Percentiles rank a stretch among this genome's conserved stretches.
Conservation (phyloP, 1,140 invertebrate genomes). For the Scaptomyza hsui region DNA sequence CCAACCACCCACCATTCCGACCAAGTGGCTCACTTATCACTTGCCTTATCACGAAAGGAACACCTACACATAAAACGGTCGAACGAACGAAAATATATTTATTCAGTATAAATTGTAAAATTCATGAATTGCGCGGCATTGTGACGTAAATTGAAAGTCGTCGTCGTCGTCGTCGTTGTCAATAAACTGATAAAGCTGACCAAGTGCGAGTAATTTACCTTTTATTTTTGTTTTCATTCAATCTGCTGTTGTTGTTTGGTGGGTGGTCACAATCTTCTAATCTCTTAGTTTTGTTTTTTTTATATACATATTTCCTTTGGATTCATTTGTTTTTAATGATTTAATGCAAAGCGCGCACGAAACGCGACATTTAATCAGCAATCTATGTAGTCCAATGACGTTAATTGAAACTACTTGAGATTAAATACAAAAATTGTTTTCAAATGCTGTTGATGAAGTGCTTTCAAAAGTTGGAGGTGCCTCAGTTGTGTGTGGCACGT, state of each 20-base stretch:
- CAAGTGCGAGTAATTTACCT: constrained; percentile 19
- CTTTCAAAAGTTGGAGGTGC: constrained; percentile 21
- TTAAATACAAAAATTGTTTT: constrained; percentile 72
- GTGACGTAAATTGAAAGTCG: constrained; percentile 68
- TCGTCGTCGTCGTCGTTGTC: constrained; percentile 6
- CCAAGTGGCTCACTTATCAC: constrained; percentile 27
- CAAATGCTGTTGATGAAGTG: constrained; percentile 53
- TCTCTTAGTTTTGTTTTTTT: constrained; percentile 52
- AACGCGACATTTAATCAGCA: constrained; percentile 61
- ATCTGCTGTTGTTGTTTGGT: constrained; percentile 37
- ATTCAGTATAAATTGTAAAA: constrained; percentile 49
- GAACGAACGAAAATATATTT: constrained; percentile 39
- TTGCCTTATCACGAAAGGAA: constrained; percentile 30
- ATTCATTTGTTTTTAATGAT: constrained; percentile 50
- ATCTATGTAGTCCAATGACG: constrained; percentile 82
- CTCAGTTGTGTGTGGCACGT: constrained; percentile 17
- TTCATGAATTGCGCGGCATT: constrained; percentile 66
- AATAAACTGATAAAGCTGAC: constrained; percentile 42
- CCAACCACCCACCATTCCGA: constrained; percentile 19
- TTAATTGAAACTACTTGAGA: constrained; percentile 82
- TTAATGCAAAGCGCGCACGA: constrained; percentile 54
- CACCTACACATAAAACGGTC: constrained; percentile 39
- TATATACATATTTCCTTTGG: constrained; percentile 12
- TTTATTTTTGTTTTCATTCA: constrained; percentile 13
- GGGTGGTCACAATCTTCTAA: constrained; percentile 60